Percentiles rank a stretch among this genome's conserved stretches.
These are phyloP conservation scores for Heterocephalus glaber DNA, from an alignment of 2,113 vertebrate species.

Conservation along the genomic window DNA sequence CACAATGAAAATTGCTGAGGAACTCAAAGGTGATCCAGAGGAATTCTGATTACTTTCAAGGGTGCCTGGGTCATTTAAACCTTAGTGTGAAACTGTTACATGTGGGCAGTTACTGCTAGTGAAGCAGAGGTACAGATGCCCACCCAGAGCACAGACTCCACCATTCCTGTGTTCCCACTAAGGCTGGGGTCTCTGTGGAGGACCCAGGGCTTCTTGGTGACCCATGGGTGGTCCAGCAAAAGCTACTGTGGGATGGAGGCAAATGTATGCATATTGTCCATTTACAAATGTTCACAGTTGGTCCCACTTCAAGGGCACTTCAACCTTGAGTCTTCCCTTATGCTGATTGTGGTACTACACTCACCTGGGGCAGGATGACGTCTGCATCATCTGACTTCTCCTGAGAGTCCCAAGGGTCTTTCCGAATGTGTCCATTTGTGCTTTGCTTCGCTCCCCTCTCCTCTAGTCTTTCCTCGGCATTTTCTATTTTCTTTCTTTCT, in stretches of 20 bases:
- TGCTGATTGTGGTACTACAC: background rate
- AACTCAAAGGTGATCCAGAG: background rate
- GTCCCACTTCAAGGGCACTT: background rate
- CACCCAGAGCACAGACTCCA: background rate
- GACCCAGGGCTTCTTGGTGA: background rate
- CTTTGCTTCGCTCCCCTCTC: background rate
- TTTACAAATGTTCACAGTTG: background rate
- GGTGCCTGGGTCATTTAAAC: background rate
- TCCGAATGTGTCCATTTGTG: background rate
- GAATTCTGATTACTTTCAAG: background rate
- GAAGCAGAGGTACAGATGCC: background rate
- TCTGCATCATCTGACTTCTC: background rate
- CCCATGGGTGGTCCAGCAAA: background rate
- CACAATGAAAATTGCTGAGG: background rate
- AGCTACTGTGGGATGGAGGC: background rate
- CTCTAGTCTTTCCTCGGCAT: background rate
- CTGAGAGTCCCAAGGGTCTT: background rate
- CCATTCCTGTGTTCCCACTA: background rate
- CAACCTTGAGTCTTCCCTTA: background rate
- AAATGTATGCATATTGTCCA: background rate
- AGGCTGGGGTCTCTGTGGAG: background rate
- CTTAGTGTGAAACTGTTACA: background rate
- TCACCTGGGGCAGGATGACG: background rate
- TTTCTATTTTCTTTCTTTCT: constrained; percentile 34
- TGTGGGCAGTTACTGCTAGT: background rate